A percentile compares a stretch with the other conserved stretches of the same genome.
These are phyloP conservation scores for Autographa gamma DNA, from an alignment of 2,888 invertebrate species.

Conservation along the genomic window DNA sequence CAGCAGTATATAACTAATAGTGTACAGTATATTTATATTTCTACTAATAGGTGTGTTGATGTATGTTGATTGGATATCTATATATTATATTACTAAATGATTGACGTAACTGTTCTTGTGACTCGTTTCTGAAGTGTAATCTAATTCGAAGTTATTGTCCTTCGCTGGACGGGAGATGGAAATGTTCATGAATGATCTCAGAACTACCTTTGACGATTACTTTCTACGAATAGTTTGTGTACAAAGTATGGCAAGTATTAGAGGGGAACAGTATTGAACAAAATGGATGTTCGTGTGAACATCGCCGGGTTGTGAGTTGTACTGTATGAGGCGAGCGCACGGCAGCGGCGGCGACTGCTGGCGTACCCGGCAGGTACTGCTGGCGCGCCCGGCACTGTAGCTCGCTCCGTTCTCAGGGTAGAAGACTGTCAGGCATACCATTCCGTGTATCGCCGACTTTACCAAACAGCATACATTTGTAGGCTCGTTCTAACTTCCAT, in stretches of 20 bases:
- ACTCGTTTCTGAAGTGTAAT: slow-evolving; percentile 17
- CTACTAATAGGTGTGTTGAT: slow-evolving; percentile 12
- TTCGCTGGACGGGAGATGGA: background rate
- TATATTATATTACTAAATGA: slow-evolving; percentile 23
- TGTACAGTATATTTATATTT: slow-evolving; percentile 42
- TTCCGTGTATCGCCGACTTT: background rate
- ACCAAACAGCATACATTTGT: background rate
- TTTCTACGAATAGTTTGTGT: slow-evolving; percentile 17
- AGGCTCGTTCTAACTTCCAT: background rate
- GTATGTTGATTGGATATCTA: slow-evolving; percentile 31
- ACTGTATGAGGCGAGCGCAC: slow-evolving; percentile 8
- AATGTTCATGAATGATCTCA: slow-evolving; percentile 44
- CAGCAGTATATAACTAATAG: slow-evolving; percentile 18
- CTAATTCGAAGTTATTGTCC: slow-evolving; percentile 20
- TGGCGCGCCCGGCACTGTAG: background rate
- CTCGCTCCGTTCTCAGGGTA: background rate
- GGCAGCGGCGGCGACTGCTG: background rate
- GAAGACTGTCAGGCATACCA: background rate
- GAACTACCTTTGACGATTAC: slow-evolving; percentile 32
- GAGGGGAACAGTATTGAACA: slow-evolving; percentile 54
- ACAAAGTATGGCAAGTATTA: slow-evolving; percentile 59
- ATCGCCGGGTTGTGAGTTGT: slow-evolving; percentile 36
- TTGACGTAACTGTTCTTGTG: slow-evolving; percentile 20
- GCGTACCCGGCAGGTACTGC: background rate
- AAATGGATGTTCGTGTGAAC: slow-evolving; percentile 38